Conservation (phyloP, 2,888 invertebrate genomes). For the Parelbella ahira region DNA sequence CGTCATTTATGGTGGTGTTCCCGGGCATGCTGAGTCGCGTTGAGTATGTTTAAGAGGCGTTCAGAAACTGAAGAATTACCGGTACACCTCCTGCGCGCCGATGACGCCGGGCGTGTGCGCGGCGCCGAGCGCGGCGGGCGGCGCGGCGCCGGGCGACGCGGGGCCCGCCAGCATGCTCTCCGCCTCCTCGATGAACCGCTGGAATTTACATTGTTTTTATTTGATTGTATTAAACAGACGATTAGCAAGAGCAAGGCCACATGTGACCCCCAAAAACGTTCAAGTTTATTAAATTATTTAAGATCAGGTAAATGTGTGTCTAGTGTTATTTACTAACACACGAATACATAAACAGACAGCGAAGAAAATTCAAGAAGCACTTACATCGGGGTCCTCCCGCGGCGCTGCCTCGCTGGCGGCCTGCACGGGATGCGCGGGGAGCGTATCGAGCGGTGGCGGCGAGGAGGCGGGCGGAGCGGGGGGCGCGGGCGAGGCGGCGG, state of each 20-base stretch:
- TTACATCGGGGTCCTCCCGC: constrained; percentile 91
- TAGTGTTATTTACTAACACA: too few species aligned
- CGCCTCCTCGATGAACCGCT: constrained; percentile 90
- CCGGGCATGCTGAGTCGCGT: too few species aligned
- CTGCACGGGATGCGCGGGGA: constrained; percentile 26
- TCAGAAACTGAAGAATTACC: constrained; percentile 63
- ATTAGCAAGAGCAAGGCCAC: too few species aligned
- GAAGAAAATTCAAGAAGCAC: too few species aligned
- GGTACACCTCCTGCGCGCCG: constrained; percentile 98
- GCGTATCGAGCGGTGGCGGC: constrained; percentile 35
- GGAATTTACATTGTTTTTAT: constrained; percentile 31
- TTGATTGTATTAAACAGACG: too few species aligned
- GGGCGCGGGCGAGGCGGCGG: constrained; percentile 28
- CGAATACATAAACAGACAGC: too few species aligned
- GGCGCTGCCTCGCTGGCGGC: constrained; percentile 31
- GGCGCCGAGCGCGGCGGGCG: constrained; percentile 74
- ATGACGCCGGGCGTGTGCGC: constrained; percentile 96
- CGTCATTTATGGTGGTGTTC: too few species aligned
- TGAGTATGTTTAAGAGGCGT: too few species aligned
- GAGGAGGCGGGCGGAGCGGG: constrained; percentile 32
- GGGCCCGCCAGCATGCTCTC: constrained; percentile 89
- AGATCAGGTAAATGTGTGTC: too few species aligned
- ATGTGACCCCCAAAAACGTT: too few species aligned
- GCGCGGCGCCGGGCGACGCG: constrained; percentile 82
- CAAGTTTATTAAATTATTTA: too few species aligned